Percentiles rank a stretch among this genome's conserved stretches.
These are phyloP conservation scores for Ischnura elegans DNA, from an alignment of 2,888 invertebrate species.

Conservation along the genomic window DNA sequence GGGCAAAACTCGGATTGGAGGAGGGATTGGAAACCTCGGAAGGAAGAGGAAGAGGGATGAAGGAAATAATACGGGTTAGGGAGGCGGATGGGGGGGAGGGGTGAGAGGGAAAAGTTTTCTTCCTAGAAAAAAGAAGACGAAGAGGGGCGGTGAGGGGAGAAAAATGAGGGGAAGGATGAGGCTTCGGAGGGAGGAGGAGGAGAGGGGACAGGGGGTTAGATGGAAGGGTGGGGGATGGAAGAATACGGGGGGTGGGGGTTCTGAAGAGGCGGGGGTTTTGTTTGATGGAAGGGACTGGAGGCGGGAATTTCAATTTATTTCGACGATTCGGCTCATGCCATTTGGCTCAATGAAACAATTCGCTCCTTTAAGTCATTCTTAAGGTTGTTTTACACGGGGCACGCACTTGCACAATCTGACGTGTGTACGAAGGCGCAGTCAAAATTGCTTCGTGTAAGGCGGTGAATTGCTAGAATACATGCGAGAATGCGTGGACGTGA, in stretches of 20 bases:
- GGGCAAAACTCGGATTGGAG: constrained; percentile 3
- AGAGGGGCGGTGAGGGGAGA: neutral
- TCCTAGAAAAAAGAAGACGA: neutral
- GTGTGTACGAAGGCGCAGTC: too few relatives aligned
- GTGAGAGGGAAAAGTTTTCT: neutral
- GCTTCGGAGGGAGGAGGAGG: neutral
- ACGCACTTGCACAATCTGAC: too few relatives aligned
- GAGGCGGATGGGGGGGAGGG: neutral
- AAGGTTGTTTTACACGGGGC: too few relatives aligned
- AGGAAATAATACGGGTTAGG: constrained; percentile 26
- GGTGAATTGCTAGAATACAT: too few relatives aligned
- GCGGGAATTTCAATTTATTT: too few relatives aligned
- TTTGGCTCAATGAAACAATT: too few relatives aligned
- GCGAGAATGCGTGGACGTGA: too few relatives aligned
- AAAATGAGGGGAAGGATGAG: constrained; percentile 6
- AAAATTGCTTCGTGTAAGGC: too few relatives aligned
- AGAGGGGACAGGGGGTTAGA: neutral
- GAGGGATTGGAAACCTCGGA: neutral
- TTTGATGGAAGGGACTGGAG: too few relatives aligned
- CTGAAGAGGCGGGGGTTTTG: neutral
- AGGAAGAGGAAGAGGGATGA: neutral
- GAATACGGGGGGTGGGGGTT: neutral
- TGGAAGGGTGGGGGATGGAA: neutral
- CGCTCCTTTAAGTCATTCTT: too few relatives aligned
- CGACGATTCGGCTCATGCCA: too few relatives aligned